Conservation (phyloP, 2,113 vertebrate genomes). For the Proterorhinus semilunaris region DNA sequence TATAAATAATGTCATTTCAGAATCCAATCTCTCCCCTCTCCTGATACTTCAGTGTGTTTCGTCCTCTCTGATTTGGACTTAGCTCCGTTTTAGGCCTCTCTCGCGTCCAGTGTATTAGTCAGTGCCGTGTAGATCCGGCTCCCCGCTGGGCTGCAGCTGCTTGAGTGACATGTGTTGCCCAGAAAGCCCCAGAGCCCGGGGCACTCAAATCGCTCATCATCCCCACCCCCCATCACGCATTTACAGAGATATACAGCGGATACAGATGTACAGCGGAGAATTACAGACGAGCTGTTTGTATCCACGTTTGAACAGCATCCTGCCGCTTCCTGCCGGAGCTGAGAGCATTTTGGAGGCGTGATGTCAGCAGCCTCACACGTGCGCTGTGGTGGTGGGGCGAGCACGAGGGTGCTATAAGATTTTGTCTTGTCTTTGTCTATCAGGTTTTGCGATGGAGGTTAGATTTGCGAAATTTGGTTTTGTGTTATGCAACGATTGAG, state of each 20-base stretch:
- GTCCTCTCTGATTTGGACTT: too few species aligned
- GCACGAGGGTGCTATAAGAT: too few species aligned
- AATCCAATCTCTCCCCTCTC: too few species aligned
- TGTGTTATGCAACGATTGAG: too few species aligned
- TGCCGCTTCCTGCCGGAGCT: conserved; percentile 39
- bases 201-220: conserved; percentile 59
- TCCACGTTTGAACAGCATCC: conserved; percentile 6
- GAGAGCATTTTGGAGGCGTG: conserved; percentile 36
- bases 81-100: too few species aligned
- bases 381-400: neutral
- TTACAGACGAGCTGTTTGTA: conserved; percentile 13
- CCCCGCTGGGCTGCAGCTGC: conserved; percentile 71
- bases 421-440: too few species aligned
- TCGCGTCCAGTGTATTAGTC: conserved; percentile 6
- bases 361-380: conserved; percentile 27
- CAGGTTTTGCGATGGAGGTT: too few species aligned
- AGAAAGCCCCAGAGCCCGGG: conserved; percentile 53
- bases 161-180: conserved; percentile 64
- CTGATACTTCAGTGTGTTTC: too few species aligned
- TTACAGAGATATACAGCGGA: conserved; percentile 13
- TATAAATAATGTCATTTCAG: too few species aligned
- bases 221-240: neutral
- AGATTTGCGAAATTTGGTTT: too few species aligned
- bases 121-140: conserved; percentile 46
- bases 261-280: neutral